phyloP scores from a whole-genome alignment of 1,140 invertebrate species.

The Anastrepha obliqua region DNA sequence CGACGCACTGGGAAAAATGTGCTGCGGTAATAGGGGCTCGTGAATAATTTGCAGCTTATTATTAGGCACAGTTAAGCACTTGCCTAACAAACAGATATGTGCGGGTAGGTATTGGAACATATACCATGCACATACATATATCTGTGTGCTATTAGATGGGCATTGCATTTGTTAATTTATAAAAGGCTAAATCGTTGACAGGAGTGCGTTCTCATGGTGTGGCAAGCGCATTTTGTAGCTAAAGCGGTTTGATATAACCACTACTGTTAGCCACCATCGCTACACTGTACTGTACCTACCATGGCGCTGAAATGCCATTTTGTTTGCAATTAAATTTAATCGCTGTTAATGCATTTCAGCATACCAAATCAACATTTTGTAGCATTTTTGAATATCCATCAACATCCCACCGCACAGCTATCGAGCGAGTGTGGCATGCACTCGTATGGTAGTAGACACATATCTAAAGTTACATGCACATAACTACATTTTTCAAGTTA shows the following conservation, averaged over 20 bases:
- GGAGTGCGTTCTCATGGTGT: neutral
- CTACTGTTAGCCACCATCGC: neutral
- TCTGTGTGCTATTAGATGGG: neutral
- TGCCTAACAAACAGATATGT: too few relatives aligned
- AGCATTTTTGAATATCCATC: too few relatives aligned
- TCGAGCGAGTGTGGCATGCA: too few relatives aligned
- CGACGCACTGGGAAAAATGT: neutral
- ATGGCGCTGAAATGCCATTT: neutral
- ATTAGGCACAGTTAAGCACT: neutral
- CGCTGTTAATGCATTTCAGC: neutral
- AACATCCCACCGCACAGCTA: too few relatives aligned
- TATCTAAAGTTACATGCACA: too few relatives aligned
- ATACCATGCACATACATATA: neutral
- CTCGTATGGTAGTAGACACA: too few relatives aligned
- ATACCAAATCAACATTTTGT: slow-evolving; percentile 29
- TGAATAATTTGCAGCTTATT: slow-evolving; percentile 37
- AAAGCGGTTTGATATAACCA: neutral
- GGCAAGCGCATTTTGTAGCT: neutral
- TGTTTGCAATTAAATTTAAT: slow-evolving; percentile 50
- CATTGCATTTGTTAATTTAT: slow-evolving; percentile 18
- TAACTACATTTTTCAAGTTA: too few relatives aligned
- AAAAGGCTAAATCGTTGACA: slow-evolving; percentile 5
- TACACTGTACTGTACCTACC: neutral
- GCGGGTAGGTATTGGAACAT: too few relatives aligned
- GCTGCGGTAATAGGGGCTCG: slow-evolving; percentile 21